phyloP scores from a whole-genome alignment of 2,888 invertebrate genomes.

The Heliconius ethilla region DNA sequence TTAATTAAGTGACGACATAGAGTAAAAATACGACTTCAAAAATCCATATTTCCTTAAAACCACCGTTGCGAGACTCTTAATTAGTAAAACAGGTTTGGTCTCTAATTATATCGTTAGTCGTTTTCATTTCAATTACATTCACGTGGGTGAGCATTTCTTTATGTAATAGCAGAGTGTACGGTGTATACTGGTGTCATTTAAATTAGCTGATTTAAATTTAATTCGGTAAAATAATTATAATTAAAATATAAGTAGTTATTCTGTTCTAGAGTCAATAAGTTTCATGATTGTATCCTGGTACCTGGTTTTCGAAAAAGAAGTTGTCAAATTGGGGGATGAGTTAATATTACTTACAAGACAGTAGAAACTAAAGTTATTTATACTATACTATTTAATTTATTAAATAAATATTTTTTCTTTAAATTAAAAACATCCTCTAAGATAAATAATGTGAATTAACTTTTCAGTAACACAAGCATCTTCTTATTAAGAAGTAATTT shows the following conservation, averaged over 20 bases:
- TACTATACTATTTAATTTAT: too few species aligned
- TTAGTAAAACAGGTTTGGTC: not conserved
- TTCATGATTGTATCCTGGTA: not conserved
- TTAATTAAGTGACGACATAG: not conserved
- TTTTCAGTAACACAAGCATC: not conserved
- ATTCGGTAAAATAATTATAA: too few species aligned
- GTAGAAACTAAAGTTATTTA: too few species aligned
- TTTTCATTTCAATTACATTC: conserved; percentile 8
- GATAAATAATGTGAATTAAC: not conserved
- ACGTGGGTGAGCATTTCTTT: not conserved
- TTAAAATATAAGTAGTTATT: too few species aligned
- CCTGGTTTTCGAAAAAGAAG: not conserved
- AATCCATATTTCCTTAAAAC: not conserved
- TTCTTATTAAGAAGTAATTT: conserved; percentile 14
- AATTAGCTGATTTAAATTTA: too few species aligned
- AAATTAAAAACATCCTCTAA: not conserved
- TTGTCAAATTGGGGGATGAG: not conserved
- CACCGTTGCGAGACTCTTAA: not conserved
- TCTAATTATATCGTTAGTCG: not conserved
- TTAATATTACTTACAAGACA: not conserved
- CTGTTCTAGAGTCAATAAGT: not conserved
- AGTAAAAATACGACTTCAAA: not conserved
- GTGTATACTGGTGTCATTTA: too few species aligned
- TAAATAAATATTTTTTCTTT: too few species aligned
- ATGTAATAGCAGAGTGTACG: not conserved